Conservation (phyloP, 1,140 invertebrate genomes). For the Leptinotarsa lineolata region DNA sequence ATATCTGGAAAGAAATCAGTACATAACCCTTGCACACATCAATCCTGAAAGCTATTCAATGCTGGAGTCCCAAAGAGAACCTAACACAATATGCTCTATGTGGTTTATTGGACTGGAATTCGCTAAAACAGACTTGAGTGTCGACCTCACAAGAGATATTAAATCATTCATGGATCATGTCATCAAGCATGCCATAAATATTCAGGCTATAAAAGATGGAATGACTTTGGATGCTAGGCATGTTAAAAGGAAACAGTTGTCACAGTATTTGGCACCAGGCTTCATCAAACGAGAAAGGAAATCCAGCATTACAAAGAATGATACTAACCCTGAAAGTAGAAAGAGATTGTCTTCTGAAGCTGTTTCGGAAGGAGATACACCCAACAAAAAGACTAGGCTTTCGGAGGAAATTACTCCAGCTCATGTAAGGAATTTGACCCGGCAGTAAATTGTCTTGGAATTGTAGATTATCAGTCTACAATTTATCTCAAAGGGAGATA, state of each 20-base stretch:
- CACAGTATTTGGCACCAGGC: slow-evolving; percentile 72
- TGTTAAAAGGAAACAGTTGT: slow-evolving; percentile 71
- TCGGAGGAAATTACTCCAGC: slow-evolving; percentile 47
- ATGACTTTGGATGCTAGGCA: slow-evolving; percentile 86
- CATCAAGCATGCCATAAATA: slow-evolving; percentile 67
- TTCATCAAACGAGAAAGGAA: slow-evolving; percentile 73
- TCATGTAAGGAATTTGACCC: slow-evolving; percentile 23
- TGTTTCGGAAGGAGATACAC: slow-evolving; percentile 27
- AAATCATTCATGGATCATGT: slow-evolving; percentile 83
- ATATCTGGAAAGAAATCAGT: slow-evolving; percentile 88
- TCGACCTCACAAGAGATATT: slow-evolving; percentile 93
- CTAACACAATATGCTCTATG: slow-evolving; percentile 69
- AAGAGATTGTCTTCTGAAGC: slow-evolving; percentile 51
- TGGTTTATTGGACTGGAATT: slow-evolving; percentile 98
- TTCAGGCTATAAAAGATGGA: slow-evolving; percentile 83
- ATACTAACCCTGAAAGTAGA: slow-evolving; percentile 24
- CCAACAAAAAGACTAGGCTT: slow-evolving; percentile 47
- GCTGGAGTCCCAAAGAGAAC: slow-evolving; percentile 54
- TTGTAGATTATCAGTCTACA: too few relatives aligned
- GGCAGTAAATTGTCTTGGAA: too few relatives aligned
- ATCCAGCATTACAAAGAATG: slow-evolving; percentile 52
- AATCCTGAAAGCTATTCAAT: slow-evolving; percentile 85
- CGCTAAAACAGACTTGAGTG: slow-evolving; percentile 81
- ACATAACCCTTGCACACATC: slow-evolving; percentile 91
- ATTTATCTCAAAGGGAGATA: too few relatives aligned